Evolutionary conservation across 2,888 invertebrate species (phyloP).

Genomic region (Operophtera brumata): DNA sequence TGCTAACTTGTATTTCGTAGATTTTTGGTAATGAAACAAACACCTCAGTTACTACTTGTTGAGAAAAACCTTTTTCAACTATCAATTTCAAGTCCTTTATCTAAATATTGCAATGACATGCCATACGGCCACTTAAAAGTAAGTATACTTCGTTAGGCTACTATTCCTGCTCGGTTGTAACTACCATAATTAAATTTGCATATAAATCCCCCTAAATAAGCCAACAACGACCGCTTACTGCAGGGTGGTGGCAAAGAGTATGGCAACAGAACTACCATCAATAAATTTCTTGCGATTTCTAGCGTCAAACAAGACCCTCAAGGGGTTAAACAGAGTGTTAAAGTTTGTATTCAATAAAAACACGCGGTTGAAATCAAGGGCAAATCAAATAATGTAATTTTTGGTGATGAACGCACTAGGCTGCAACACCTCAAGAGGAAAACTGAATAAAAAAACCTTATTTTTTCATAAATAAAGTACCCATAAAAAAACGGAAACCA

Average conservation of each 20-base stretch:
- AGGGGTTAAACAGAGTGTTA: no score
- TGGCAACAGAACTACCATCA: constrained; percentile 1
- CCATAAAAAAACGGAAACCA: constrained; percentile 5
- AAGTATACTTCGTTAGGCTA: constrained; percentile 56
- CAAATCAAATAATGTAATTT: no score
- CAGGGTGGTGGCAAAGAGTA: constrained; percentile 17
- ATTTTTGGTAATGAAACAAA: no score
- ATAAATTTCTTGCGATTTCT: neutral
- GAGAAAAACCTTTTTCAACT: neutral
- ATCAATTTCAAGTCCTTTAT: neutral
- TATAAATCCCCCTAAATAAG: constrained; percentile 69
- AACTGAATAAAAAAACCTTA: no score
- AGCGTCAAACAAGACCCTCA: no score
- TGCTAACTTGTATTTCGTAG: no score
- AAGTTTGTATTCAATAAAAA: no score
- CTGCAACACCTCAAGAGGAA: no score
- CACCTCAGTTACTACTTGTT: no score
- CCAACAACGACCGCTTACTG: constrained; percentile 30
- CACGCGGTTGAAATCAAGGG: no score
- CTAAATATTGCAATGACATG: constrained; percentile 12
- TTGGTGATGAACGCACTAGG: neutral
- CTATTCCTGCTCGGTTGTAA: constrained; percentile 35
- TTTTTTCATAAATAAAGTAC: constrained; percentile 7
- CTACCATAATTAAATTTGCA: constrained; percentile 67
- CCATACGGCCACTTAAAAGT: constrained; percentile 49